Base-by-base conservation (phyloP, 92 coral and sea anemone species). In the Epizoanthus fatuus region DNA sequence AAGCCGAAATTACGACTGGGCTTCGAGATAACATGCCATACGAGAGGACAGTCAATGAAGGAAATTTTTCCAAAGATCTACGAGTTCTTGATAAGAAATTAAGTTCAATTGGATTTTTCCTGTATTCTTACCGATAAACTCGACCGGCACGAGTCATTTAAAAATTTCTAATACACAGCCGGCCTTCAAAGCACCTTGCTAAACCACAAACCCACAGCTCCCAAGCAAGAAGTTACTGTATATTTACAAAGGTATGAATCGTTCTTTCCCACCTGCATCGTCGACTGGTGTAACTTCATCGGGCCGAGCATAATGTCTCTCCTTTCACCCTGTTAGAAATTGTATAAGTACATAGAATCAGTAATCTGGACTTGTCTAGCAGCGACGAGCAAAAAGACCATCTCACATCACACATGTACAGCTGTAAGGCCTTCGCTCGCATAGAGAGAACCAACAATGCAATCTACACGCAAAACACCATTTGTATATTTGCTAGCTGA, bases 241-340 rank as follows among this genome's bases (percentile, higher is more conserved):
- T 87, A 83, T 89, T 84, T 84, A 84, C 78, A 72, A 73, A 42
- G 63, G 83, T 42, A 63, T 29, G 70, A 85, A 53, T 79, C 79
- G 86, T 80, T 84, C 63, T 76, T 65, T 20, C 93, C 86, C 91
- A 97, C 99, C 99, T 95, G 98, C 98, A 97, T 93, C n/a, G 88
- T 91, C 53, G 94, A 88, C 69, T 97, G 99, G 86, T 89, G 94
- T 65, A 97, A 81, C 93, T 97, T 97, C 99, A 97, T 97, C 17
- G 99, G 99, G 69, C 98, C 99, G 44, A 95, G 86, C 71, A 87
- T 90, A 76, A 97, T 76, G 72, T 96, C 99, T 86, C 85, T 91
- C 72, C 95, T 95, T 69, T 94, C 98, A 77, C 86, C 94, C 99
- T 95, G 91, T 64, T 49, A 83, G 49, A 79, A 91, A 81, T 56